Evolutionary conservation across 1,140 invertebrate genomes (phyloP).

Genomic region (Diorhabda carinulata): DNA sequence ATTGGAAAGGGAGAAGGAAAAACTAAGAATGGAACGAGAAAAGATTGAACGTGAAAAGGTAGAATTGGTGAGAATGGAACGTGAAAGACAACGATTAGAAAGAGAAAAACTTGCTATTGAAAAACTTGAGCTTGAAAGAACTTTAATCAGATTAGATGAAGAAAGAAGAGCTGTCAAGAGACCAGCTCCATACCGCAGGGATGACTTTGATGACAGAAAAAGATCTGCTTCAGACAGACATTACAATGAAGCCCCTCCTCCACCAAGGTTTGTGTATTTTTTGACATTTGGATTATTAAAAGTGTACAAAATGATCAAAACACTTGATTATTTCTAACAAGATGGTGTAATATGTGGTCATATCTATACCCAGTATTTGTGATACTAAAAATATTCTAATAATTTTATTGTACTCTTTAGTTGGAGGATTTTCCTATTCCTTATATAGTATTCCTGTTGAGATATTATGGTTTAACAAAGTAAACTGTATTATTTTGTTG

Average conservation of each 20-base stretch:
- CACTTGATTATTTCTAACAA: background rate
- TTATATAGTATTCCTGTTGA: too few species aligned
- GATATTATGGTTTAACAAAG: too few species aligned
- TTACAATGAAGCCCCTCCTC: constrained; percentile 39
- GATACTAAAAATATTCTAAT: too few species aligned
- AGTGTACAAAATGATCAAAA: too few species aligned
- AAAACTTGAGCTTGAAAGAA: constrained; percentile 74
- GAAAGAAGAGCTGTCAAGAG: constrained; percentile 49
- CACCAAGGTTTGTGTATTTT: constrained; percentile 43
- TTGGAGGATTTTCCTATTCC: too few species aligned
- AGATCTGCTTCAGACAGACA: constrained; percentile 43
- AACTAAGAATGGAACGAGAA: constrained; percentile 70
- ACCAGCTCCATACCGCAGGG: constrained; percentile 44
- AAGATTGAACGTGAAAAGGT: constrained; percentile 74
- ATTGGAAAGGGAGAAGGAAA: constrained; percentile 73
- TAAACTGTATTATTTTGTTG: too few species aligned
- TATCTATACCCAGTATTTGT: too few species aligned
- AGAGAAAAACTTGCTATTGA: constrained; percentile 79
- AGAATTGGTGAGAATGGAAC: constrained; percentile 73
- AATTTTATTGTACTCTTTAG: too few species aligned
- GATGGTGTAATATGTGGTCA: background rate
- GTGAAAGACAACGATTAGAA: constrained; percentile 75
- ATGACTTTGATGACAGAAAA: constrained; percentile 47
- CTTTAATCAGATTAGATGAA: constrained; percentile 57
- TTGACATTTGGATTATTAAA: background rate